phyloP scores from a whole-genome alignment of 2,888 invertebrate genomes.

The Cerastoderma edule region DNA sequence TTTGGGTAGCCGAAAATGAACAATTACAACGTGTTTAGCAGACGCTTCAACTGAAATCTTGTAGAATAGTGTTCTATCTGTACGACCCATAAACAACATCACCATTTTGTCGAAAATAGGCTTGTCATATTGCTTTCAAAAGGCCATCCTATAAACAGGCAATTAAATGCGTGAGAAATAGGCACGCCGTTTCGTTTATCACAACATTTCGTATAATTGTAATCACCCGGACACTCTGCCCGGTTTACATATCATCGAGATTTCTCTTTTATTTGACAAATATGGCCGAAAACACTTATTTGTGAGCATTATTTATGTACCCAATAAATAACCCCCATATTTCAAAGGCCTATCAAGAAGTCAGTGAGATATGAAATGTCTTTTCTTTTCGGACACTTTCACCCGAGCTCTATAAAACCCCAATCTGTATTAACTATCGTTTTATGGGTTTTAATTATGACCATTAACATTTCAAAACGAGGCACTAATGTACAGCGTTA shows the following conservation, averaged over 20 bases:
- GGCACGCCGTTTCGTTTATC: slow-evolving; percentile 25
- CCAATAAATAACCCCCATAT: slow-evolving; percentile 30
- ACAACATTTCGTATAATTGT: slow-evolving; percentile 43
- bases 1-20: too few relatives aligned
- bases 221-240: slow-evolving; percentile 30
- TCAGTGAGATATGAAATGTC: slow-evolving; percentile 23
- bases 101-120: too few relatives aligned
- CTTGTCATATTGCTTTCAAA: slow-evolving; percentile 16
- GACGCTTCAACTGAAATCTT: too few relatives aligned
- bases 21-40: too few relatives aligned
- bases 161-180: slow-evolving; percentile 55
- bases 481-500: slow-evolving; percentile 33
- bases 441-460: slow-evolving; percentile 39
- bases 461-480: slow-evolving; percentile 30
- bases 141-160: slow-evolving; percentile 30
- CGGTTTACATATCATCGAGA: slow-evolving; percentile 16
- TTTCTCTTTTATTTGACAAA: slow-evolving; percentile 61
- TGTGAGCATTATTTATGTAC: slow-evolving; percentile 27
- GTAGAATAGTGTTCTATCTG: too few relatives aligned
- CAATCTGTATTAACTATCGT: slow-evolving; percentile 45
- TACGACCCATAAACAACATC: too few relatives aligned
- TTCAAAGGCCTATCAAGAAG: slow-evolving; percentile 18
- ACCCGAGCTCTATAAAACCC: not conserved
- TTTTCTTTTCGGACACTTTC: slow-evolving; percentile 20
- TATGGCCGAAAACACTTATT: slow-evolving; percentile 87